Conservation (phyloP, 2,888 invertebrate species). For the Elysia crispata region DNA sequence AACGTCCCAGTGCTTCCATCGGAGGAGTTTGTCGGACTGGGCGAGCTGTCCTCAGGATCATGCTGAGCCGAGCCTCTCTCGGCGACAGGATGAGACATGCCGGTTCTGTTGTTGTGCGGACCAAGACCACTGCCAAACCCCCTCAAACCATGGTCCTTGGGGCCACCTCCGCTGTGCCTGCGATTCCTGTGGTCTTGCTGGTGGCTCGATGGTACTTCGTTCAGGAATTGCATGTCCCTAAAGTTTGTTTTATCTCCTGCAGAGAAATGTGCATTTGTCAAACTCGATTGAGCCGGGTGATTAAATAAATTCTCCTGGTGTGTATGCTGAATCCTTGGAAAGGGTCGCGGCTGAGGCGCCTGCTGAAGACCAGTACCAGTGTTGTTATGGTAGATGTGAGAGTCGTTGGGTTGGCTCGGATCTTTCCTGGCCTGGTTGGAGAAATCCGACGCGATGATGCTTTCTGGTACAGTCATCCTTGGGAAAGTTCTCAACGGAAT, state of each 20-base stretch:
- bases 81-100: neutral
- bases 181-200: neutral
- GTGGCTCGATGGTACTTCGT: neutral
- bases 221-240: no score
- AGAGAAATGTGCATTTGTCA: neutral
- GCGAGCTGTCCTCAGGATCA: slow-evolving; percentile 35
- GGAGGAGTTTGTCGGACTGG: slow-evolving; percentile 46
- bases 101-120: neutral
- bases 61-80: slow-evolving; percentile 2
- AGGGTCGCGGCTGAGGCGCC: neutral
- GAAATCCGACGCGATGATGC: neutral
- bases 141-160: neutral
- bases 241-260: neutral
- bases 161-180: neutral
- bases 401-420: neutral
- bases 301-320: no score
- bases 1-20: slow-evolving; percentile 70
- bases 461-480: slow-evolving; percentile 19
- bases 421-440: neutral
- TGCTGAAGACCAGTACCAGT: neutral
- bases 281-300: neutral
- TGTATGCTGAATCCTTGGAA: no score
- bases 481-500: slow-evolving; percentile 54
- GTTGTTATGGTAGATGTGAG: neutral
- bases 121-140: neutral